Evolutionary conservation across 2,888 invertebrate species (phyloP), one percentile per base, ranked within the genome.

Genomic region (Latrodectus elegans): DNA sequence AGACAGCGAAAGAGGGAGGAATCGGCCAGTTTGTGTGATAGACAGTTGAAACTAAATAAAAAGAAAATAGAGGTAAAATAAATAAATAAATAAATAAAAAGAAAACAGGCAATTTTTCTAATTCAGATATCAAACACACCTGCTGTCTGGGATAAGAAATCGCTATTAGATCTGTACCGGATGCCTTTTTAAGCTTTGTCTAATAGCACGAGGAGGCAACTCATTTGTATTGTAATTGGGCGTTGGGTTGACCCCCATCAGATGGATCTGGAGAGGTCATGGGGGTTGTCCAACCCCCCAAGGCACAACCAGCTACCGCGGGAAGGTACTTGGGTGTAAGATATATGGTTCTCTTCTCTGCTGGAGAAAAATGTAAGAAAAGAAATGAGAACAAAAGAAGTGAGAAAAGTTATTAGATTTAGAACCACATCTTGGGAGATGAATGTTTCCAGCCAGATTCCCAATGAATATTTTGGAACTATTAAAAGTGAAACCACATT

Each of bases 111-210:
- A 15, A 53, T 15, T 65, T 84, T 71, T 52, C 64, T 79, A 84
- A 84, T 84, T 84, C 78, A 84, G 84, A 84, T 74, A 84, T 84
- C 78, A 84, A 73, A 74, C 68, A 26, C 84, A 73, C 78, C 78
- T 79, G 53, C 55, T 67, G 64, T 17, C 26, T 14, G 10, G n/a
- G 22, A 55, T 67, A 67, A 60, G 53, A 8, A 64, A 74, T 68
- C 74, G 53, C 67, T 72, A 73, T 67, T 73, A 15, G n/a, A 64
- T 74, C 51, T 73, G 22, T n/a, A 11, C 55, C 74, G 74, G 55
- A 67, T 73, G 64, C 9, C 70, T 49, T 49, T 67, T 75, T 74
- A 52, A 53, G 73, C 26, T 38, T 75, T 70, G 75, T 82, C 70
- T 75, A 82, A 75, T 74, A 60, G 82, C 14, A 75, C 81, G 38